Conservation (phyloP, 1,140 invertebrate genomes). For the Bombus soroeensis region DNA sequence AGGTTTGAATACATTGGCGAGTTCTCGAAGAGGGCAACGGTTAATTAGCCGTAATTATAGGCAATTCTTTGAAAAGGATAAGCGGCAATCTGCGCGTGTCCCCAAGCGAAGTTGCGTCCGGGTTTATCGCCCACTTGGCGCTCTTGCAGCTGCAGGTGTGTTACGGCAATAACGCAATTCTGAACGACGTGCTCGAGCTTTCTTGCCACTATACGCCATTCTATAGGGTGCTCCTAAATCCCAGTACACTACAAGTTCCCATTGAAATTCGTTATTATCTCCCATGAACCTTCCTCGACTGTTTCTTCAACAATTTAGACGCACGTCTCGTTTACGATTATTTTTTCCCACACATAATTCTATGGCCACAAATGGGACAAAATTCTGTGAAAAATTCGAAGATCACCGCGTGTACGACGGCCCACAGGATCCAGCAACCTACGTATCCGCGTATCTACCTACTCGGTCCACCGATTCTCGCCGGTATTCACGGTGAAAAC, state of each 20-base stretch:
- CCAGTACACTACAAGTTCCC: background rate
- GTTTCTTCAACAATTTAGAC: too few species aligned
- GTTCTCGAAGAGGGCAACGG: background rate
- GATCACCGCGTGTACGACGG: constrained; percentile 26
- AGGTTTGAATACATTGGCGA: background rate
- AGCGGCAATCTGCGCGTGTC: constrained; percentile 11
- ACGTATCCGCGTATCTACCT: constrained; percentile 54
- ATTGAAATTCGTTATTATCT: too few species aligned
- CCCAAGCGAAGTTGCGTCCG: constrained; percentile 41
- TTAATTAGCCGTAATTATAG: constrained; percentile 21
- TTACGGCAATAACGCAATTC: constrained; percentile 38
- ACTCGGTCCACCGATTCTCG: constrained; percentile 59
- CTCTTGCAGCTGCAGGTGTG: constrained; percentile 59
- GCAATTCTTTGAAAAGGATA: constrained; percentile 20
- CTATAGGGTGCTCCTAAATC: constrained; percentile 45
- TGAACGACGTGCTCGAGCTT: constrained; percentile 44
- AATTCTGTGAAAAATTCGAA: background rate
- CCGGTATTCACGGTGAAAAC: constrained; percentile 55
- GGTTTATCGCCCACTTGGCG: constrained; percentile 62
- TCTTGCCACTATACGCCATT: constrained; percentile 34
- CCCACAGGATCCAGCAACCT: constrained; percentile 51
- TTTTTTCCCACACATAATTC: background rate
- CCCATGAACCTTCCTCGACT: too few species aligned
- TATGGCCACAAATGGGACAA: background rate
- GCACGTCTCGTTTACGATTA: background rate